Evolutionary conservation across 2,797 vertebrate species (phyloP), one percentile per base, ranked within the genome.

Genomic region (Emys orbicularis): DNA sequence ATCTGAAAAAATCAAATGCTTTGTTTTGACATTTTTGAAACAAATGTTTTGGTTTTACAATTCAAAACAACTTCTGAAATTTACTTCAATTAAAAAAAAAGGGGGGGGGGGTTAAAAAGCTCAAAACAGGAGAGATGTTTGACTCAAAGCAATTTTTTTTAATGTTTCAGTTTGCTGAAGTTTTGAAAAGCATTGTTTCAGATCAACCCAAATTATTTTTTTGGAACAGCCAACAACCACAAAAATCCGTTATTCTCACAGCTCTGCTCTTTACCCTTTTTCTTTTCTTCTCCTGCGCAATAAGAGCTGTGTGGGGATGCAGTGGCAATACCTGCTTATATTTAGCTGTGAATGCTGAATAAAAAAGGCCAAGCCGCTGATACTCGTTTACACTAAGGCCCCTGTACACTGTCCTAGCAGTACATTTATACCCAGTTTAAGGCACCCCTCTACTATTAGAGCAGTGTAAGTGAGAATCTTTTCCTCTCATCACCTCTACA

Each of bases 361-460:
- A 6, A 87, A 27, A 53, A 56, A 12, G 52, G 16, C 1, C 2
- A 2, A 0, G 2, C 18, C 1, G 0, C 5, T 19, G 5, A 15
- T 0, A 3, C 25, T 82, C 19, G 1, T 54, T 54, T 50, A 13
- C 31, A 37, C 2, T 21, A 19, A n/a, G 18, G 34, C n/a, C 34
- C 18, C 34, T 37, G 21, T 68, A 68, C 16, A 3, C n/a, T 37
- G 3, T 37, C 18, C n/a, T 37, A 68, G 18, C 65, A 68, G 34
- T 16, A 3, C 19, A 4, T 18, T 77, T 7, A 0, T 44, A 1
- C 0, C 0, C 11, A 49, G 3, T 31, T 34, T 12, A 15, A 21
- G 47, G 1, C 52, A 8, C 54, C 37, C 12, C 80, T 77, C 27
- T n/a, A 31, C 8, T 25, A 2, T 19, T 44, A 31, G 1, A 0